These are phyloP conservation scores for Rana temporaria DNA, from an alignment of 2,113 vertebrate genomes.

Conservation along the genomic window DNA sequence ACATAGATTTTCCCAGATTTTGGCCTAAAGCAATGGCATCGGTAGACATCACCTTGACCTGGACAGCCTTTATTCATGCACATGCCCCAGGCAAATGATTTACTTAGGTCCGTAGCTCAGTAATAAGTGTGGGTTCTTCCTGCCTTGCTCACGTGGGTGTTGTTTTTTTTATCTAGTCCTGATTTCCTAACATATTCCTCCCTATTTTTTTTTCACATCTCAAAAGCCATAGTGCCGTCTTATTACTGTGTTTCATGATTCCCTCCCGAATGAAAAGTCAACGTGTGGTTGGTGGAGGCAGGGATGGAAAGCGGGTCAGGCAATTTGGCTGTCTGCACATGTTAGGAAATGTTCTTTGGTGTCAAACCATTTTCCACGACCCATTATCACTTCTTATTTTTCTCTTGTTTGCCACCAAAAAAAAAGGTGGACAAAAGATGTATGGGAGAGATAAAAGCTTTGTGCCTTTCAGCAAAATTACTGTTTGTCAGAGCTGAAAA, in stretches of 20 bases:
- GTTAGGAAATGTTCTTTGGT: slow-evolving; percentile 11
- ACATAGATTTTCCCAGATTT: too few species aligned
- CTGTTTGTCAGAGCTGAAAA: slow-evolving; percentile 26
- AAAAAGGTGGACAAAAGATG: slow-evolving; percentile 19
- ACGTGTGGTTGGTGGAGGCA: slow-evolving; percentile 2
- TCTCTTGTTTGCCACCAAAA: slow-evolving; percentile 9
- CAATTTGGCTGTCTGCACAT: slow-evolving; percentile 30
- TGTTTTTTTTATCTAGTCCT: too few species aligned
- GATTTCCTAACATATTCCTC: too few species aligned
- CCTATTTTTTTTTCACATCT: too few species aligned
- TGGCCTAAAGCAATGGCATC: too few species aligned
- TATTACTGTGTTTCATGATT: background rate
- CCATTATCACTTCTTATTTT: slow-evolving; percentile 19
- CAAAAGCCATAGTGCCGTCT: too few species aligned
- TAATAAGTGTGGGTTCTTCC: too few species aligned
- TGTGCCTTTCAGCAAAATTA: slow-evolving; percentile 20
- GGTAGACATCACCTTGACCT: too few species aligned
- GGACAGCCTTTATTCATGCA: too few species aligned
- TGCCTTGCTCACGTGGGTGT: too few species aligned
- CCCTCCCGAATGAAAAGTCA: slow-evolving; percentile 1
- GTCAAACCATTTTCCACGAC: slow-evolving; percentile 19
- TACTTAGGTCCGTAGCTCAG: too few species aligned
- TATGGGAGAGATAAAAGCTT: slow-evolving; percentile 22
- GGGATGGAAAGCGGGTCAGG: slow-evolving; percentile 36
- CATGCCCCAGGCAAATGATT: too few species aligned